A percentile compares a stretch with the other conserved stretches of the same genome.
phyloP scores from a whole-genome alignment of 1,140 invertebrate species.

The Eumeta japonica region DNA sequence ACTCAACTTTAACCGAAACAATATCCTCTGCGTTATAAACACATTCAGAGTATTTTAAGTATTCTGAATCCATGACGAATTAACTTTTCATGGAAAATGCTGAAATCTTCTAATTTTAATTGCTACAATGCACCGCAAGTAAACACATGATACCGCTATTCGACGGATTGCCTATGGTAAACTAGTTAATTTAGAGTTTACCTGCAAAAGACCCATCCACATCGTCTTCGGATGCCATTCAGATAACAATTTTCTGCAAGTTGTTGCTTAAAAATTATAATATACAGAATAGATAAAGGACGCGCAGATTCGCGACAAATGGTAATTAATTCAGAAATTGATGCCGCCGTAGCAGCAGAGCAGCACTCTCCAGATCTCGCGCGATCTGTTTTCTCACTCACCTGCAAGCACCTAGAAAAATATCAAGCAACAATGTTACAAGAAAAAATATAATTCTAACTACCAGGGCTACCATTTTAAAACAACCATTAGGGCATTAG shows the following conservation, averaged over 20 bases:
- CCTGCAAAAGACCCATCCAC: constrained; percentile 75
- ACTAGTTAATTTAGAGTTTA: constrained; percentile 59
- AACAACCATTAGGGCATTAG: constrained; percentile 8
- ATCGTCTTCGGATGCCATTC: constrained; percentile 77
- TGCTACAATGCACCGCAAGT: constrained; percentile 55
- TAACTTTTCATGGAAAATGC: constrained; percentile 21
- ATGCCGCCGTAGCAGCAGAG: constrained; percentile 49
- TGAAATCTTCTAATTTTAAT: constrained; percentile 53
- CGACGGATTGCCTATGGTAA: constrained; percentile 56
- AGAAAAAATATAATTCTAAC: constrained; percentile 3
- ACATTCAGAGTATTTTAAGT: too few relatives aligned
- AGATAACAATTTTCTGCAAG: constrained; percentile 41
- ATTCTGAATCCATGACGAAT: too few relatives aligned
- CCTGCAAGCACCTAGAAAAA: too few relatives aligned
- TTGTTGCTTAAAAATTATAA: constrained; percentile 36
- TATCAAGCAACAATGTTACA: too few relatives aligned
- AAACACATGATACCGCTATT: constrained; percentile 60
- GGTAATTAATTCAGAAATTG: constrained; percentile 59
- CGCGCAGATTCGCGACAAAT: constrained; percentile 57
- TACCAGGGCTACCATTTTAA: constrained; percentile 4
- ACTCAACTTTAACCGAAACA: constrained; percentile 37
- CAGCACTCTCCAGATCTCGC: constrained; percentile 44
- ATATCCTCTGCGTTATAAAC: too few relatives aligned
- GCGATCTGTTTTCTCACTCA: constrained; percentile 33
- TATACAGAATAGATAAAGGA: constrained; percentile 48